Percentiles rank a stretch among this genome's conserved stretches.
These are phyloP conservation scores for Gallinago media DNA, from an alignment of 2,113 vertebrate genomes.

Conservation along the genomic window DNA sequence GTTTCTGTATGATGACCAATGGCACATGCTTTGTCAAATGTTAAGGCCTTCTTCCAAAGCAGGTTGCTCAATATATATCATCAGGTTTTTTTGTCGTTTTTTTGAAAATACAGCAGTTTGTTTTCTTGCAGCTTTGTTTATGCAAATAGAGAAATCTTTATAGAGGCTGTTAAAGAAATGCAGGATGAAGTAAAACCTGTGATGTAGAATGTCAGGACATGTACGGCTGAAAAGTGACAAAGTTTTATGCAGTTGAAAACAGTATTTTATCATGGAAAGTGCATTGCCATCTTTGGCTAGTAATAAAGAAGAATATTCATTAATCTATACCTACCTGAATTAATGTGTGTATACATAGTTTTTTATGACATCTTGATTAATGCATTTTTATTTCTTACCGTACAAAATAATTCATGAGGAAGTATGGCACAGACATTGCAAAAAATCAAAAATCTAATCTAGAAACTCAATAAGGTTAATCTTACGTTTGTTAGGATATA, in stretches of 20 bases:
- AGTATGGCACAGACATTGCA: neutral
- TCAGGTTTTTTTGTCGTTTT: neutral
- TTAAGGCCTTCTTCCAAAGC: neutral
- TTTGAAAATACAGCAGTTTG: neutral
- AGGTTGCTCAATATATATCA: neutral
- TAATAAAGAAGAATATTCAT: neutral
- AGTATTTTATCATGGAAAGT: neutral
- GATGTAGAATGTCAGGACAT: neutral
- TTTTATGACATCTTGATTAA: neutral
- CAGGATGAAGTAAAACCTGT: neutral
- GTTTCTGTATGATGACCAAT: neutral
- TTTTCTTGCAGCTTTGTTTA: neutral
- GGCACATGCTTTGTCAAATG: neutral
- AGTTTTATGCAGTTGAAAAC: neutral
- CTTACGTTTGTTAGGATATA: neutral
- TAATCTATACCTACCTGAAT: neutral
- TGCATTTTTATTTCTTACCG: neutral
- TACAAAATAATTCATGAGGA: neutral
- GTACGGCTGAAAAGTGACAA: neutral
- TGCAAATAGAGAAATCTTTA: neutral
- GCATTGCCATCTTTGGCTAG: neutral
- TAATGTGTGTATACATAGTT: accelerated
- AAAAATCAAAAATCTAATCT: neutral
- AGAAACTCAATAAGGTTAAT: neutral
- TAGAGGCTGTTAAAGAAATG: neutral